Conservation (phyloP, 2,113 vertebrate genomes). For the Phocoena phocoena region DNA sequence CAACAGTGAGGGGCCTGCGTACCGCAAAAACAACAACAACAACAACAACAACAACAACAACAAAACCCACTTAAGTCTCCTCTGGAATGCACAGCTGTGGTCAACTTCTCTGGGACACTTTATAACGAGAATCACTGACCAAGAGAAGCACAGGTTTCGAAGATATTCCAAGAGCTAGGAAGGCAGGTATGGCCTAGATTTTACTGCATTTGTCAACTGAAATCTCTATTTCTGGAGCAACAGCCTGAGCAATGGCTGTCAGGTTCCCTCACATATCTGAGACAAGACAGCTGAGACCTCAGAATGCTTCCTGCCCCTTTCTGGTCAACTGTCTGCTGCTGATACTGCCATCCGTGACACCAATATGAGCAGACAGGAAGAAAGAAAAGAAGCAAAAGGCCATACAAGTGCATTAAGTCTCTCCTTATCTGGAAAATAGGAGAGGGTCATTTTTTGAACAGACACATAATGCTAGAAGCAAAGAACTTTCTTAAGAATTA, state of each 20-base stretch:
- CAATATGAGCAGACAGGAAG: not conserved
- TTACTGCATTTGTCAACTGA: not conserved
- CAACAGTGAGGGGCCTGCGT: too few species aligned
- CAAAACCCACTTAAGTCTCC: not conserved
- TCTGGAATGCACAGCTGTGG: not conserved
- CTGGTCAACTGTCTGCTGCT: not conserved
- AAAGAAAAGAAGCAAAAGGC: not conserved
- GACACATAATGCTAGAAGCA: not conserved
- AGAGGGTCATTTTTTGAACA: not conserved
- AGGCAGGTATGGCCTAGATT: not conserved
- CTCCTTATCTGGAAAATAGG: not conserved
- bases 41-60: too few species aligned
- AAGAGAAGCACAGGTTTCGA: not conserved
- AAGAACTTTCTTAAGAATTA: constrained; percentile 28
- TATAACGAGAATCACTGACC: not conserved
- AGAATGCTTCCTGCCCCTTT: not conserved
- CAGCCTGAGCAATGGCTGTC: not conserved
- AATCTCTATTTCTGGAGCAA: not conserved
- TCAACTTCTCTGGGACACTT: not conserved
- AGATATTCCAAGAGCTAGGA: not conserved
- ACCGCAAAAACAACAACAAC: too few species aligned
- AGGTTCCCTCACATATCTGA: not conserved
- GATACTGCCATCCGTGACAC: not conserved
- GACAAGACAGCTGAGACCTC: not conserved
- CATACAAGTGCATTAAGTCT: not conserved